A percentile compares a stretch with the other conserved stretches of the same genome.
phyloP scores from a whole-genome alignment of 2,888 invertebrate genomes.

The Tetanocera ferruginea region DNA sequence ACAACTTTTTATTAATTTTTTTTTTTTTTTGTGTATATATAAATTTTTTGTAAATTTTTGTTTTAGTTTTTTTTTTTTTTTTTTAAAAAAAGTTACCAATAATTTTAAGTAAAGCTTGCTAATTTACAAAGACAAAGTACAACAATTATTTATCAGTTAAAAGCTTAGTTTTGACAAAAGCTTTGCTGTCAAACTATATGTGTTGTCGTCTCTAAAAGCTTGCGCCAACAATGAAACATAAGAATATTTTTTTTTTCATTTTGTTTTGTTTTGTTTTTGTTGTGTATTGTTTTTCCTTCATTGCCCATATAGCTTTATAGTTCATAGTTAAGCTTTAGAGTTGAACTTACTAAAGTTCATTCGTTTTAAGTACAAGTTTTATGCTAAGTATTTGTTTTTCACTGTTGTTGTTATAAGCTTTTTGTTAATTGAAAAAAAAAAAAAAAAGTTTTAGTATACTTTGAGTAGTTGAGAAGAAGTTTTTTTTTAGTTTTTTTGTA shows the following conservation, averaged over 20 bases:
- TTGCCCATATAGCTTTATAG: conserved; percentile 69
- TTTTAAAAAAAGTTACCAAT: conserved; percentile 52
- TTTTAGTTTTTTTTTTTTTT: conserved; percentile 46
- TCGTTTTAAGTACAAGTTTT: conserved; percentile 51
- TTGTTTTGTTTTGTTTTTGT: conserved; percentile 45
- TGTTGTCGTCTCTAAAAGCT: conserved; percentile 17
- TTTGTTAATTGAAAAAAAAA: conserved; percentile 46
- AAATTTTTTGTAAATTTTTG: conserved; percentile 44
- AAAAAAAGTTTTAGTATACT: conserved; percentile 41
- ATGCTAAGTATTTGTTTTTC: conserved; percentile 50
- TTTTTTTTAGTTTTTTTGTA: conserved; percentile 41
- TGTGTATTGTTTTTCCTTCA: conserved; percentile 43
- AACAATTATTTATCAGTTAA: conserved; percentile 55
- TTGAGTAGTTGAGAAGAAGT: conserved; percentile 32
- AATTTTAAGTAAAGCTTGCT: conserved; percentile 36
- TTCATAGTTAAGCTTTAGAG: conserved; percentile 49
- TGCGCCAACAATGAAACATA: conserved; percentile 49
- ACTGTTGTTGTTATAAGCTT: conserved; percentile 47
- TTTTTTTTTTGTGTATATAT: too few relatives aligned
- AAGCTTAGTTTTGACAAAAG: conserved; percentile 59
- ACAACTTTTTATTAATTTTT: too few relatives aligned
- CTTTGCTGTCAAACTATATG: conserved; percentile 50
- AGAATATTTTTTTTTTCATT: conserved; percentile 49
- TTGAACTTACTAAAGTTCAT: conserved; percentile 41
- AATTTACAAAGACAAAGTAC: conserved; percentile 54